phyloP scores from a whole-genome alignment of 1,140 invertebrate species.

The Pseudomyrmex gracilis region DNA sequence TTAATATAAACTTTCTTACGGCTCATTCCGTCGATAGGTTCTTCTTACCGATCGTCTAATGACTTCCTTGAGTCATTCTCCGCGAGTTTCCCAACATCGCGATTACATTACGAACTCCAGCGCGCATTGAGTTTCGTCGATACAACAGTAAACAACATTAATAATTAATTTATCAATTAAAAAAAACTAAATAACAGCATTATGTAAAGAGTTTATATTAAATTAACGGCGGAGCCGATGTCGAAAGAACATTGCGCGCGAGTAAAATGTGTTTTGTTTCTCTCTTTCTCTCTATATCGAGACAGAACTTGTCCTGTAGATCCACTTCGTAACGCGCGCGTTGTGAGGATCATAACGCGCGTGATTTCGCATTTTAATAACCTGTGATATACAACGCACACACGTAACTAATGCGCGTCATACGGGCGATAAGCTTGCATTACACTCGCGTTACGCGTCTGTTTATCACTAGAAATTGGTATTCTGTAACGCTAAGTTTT shows the following conservation, averaged over 20 bases:
- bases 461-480: too few species aligned
- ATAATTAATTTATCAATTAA: background rate
- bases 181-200: background rate
- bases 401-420: too few species aligned
- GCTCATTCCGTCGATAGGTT: slow-evolving; percentile 36
- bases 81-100: background rate
- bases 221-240: background rate
- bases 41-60: slow-evolving; percentile 59
- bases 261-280: background rate
- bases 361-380: too few species aligned
- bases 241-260: background rate
- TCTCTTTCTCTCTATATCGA: too few species aligned
- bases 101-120: background rate
- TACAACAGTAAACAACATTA: background rate
- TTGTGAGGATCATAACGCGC: too few species aligned
- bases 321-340: too few species aligned
- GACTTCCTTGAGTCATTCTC: slow-evolving; percentile 59
- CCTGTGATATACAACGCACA: too few species aligned
- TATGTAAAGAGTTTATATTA: too few species aligned
- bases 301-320: too few species aligned
- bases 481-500: too few species aligned
- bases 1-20: slow-evolving; percentile 57
- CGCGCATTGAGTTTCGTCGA: background rate
- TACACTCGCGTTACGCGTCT: too few species aligned
- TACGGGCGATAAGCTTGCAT: too few species aligned